Evolutionary conservation across 2,797 vertebrate genomes (phyloP).

Genomic region (Lithobates sylvaticus): DNA sequence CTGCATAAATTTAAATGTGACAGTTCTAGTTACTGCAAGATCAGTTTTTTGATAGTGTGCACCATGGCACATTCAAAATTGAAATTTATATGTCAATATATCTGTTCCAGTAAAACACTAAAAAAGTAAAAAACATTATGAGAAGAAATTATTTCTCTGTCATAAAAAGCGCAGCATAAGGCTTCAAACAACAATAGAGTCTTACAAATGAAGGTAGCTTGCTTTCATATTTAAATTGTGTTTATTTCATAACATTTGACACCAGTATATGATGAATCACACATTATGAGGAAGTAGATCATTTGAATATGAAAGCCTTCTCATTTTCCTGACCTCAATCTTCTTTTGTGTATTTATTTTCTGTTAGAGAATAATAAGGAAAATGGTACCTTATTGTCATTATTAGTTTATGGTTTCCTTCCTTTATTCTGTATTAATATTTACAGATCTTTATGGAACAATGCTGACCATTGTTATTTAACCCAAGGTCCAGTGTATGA

Average conservation of each 20-base stretch:
- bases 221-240: constrained; percentile 61
- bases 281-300: constrained; percentile 53
- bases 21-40: not conserved
- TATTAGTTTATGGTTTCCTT: constrained; percentile 44
- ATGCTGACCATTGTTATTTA: constrained; percentile 48
- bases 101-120: constrained; percentile 14
- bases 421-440: constrained; percentile 41
- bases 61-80: constrained; percentile 30
- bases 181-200: constrained; percentile 49
- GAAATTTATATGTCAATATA: constrained; percentile 8
- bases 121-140: constrained; percentile 42
- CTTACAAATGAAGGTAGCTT: constrained; percentile 49
- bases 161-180: constrained; percentile 31
- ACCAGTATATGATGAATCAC: constrained; percentile 48
- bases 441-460: constrained; percentile 21
- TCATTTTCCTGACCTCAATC: constrained; percentile 57
- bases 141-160: constrained; percentile 50
- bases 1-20: not conserved
- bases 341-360: constrained; percentile 52
- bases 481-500: not conserved
- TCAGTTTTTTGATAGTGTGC: constrained; percentile 4
- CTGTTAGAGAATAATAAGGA: constrained; percentile 49
- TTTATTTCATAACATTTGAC: constrained; percentile 58
- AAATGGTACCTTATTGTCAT: constrained; percentile 49
- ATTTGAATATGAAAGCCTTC: constrained; percentile 61